Conservation (phyloP, 2,888 invertebrate genomes). For the Pyrrhia umbra region DNA sequence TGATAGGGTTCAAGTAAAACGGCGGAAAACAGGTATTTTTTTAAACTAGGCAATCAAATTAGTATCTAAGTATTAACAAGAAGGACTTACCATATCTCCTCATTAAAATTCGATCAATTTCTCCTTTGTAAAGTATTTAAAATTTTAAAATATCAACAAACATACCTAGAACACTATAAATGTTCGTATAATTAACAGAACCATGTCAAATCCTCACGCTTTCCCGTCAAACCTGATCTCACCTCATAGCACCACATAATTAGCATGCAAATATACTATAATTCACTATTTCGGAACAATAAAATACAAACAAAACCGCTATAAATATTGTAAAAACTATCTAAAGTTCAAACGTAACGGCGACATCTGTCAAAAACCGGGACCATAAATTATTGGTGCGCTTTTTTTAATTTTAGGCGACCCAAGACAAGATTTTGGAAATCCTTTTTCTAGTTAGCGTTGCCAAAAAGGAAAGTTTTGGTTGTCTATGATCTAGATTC, state of each 20-base stretch:
- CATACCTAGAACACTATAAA: conserved; percentile 42
- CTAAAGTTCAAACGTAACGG: conserved; percentile 53
- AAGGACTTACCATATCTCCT: conserved; percentile 22
- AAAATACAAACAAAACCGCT: conserved; percentile 15
- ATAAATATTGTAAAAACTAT: conserved; percentile 33
- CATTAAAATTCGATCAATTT: conserved; percentile 22
- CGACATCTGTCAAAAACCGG: conserved; percentile 50
- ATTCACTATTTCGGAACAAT: conserved; percentile 13
- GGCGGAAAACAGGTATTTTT: no score
- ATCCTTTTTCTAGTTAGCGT: background rate
- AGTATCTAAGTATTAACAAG: background rate
- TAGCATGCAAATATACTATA: conserved; percentile 5
- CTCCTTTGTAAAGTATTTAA: conserved; percentile 3
- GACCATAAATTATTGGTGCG: background rate
- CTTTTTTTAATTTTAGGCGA: conserved; percentile 6
- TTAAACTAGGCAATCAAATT: no score
- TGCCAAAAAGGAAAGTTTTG: background rate
- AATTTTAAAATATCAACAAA: conserved; percentile 18
- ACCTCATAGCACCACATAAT: conserved; percentile 23
- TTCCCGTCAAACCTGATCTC: conserved; percentile 28
- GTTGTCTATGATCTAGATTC: background rate
- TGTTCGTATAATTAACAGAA: conserved; percentile 41
- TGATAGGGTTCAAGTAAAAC: no score
- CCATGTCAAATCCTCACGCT: conserved; percentile 38
- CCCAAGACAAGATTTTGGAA: background rate